Conservation (phyloP, 1,140 invertebrate genomes). For the Papilio glaucus region DNA sequence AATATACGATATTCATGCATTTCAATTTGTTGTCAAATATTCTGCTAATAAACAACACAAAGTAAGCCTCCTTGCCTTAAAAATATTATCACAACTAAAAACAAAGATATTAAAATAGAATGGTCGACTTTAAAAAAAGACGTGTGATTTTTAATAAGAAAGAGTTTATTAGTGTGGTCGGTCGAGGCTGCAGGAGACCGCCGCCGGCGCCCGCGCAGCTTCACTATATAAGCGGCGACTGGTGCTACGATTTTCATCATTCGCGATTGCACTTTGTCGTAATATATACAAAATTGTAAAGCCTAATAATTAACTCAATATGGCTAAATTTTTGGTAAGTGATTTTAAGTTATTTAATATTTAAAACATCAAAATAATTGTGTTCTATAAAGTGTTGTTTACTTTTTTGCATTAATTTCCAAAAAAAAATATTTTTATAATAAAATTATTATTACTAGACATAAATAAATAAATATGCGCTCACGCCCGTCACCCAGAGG, state of each 20-base stretch:
- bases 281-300: background rate
- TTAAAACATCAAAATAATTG: background rate
- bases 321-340: constrained; percentile 23
- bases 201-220: background rate
- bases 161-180: constrained; percentile 1
- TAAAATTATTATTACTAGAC: background rate
- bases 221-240: constrained; percentile 19
- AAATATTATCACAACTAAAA: no score
- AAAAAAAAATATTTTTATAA: background rate
- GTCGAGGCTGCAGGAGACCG: constrained; percentile 9
- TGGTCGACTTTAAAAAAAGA: no score
- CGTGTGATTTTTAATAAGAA: background rate
- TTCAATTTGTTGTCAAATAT: no score
- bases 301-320: background rate
- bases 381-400: background rate
- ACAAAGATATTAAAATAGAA: no score
- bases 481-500: no score
- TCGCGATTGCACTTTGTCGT: background rate
- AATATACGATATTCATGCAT: no score
- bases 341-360: background rate
- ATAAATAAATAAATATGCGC: no score
- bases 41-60: no score
- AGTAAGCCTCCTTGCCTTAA: no score
- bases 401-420: background rate
- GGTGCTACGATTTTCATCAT: constrained; percentile 15